These are phyloP conservation scores for Pristionchus exspectatus DNA, from an alignment of 2,888 invertebrate genomes.

Conservation along the genomic window DNA sequence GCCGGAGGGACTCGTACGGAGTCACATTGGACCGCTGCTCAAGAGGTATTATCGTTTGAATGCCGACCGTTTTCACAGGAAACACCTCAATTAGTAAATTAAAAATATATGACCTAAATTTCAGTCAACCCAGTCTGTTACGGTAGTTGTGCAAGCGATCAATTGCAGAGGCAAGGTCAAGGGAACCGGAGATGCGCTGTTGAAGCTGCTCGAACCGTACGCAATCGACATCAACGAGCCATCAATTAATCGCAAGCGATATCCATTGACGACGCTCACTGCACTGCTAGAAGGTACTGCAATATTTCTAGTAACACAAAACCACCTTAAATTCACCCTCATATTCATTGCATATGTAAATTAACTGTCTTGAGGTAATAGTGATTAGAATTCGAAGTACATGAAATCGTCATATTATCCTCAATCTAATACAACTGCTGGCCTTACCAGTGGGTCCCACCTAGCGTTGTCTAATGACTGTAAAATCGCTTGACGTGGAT, in stretches of 20 bases:
- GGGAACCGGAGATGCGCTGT: slow-evolving; percentile 43
- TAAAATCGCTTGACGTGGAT: no score
- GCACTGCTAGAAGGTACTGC: background rate
- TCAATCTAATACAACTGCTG: no score
- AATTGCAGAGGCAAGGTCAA: slow-evolving; percentile 42
- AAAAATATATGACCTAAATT: no score
- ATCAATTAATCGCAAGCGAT: background rate
- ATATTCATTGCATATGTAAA: no score
- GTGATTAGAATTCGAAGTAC: no score
- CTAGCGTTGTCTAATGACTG: no score
- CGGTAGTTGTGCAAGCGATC: background rate
- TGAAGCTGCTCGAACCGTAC: background rate
- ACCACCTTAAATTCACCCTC: no score
- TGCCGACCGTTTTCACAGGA: background rate
- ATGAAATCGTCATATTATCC: no score
- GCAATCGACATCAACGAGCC: background rate
- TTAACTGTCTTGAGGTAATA: no score
- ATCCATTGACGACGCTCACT: background rate
- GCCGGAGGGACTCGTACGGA: slow-evolving; percentile 37
- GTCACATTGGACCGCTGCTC: slow-evolving; percentile 49
- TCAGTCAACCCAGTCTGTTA: no score
- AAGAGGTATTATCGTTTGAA: background rate
- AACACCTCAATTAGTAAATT: no score
- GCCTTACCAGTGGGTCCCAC: no score
- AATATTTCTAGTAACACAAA: background rate